Evolutionary conservation across 2,797 vertebrate species (phyloP), one percentile per base, ranked within the genome.

Genomic region (Lacerta bilineata): DNA sequence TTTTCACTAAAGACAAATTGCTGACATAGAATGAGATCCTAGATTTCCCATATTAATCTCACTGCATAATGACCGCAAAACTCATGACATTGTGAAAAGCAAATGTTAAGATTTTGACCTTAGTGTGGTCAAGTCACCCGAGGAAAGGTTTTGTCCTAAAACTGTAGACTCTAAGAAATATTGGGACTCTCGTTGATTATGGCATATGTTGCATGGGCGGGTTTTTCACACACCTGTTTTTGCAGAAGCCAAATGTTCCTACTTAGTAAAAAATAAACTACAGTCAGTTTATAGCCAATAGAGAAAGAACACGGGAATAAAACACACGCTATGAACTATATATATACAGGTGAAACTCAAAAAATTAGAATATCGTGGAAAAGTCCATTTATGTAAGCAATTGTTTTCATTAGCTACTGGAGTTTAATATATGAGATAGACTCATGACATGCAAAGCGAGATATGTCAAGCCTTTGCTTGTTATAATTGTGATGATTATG

Each of bases 181-280:
- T 18, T 69, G n/a, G 64, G 64, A 86, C 36, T 20, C 29, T 25
- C 2, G 7, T 78, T 27, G 27, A 33, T 46, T 27, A 59, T 64
- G 33, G 17, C 69, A 43, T n/a, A 4, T 71, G 59, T 11, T 78
- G 11, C 78, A 8, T 80, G 64, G 17, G 50, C 80, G 17, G 71
- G 64, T 41, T 64, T 85, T 87, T 43, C 39, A 50, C 25, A 76
- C 29, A 27, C 61, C 41, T 82, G 9, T 82, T 59, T 88, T 87
- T 85, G 80, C 64, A 69, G 23, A 3, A 46, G 76, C 75, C 61
- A 76, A 15, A 78, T 86, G 23, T 71, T 82, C 20, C 80, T 81
- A 50, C 6, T 71, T 39, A 89, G 43, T 27, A 82, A 78, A 64
- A 55, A 88, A 90, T 80, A 59, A 85, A 80, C 23, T 72, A 2